Evolutionary conservation across 2,113 vertebrate genomes (phyloP), one percentile per base, ranked within the genome.

Genomic region (Rousettus leschenaultii): DNA sequence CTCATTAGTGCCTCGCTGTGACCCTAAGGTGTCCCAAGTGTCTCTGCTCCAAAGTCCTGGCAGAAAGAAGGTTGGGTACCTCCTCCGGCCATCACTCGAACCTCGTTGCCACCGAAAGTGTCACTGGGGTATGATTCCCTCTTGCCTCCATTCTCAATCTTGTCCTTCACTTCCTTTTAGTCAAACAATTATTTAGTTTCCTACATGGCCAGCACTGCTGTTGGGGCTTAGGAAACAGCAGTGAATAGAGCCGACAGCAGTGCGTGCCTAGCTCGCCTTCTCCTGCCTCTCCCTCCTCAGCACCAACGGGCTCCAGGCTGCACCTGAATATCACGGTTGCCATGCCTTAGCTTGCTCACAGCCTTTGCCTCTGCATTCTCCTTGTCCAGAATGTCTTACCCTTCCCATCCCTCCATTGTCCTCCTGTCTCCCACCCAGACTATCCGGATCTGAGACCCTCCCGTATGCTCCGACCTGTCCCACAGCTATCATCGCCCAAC

Each of bases 191-290:
- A 63, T 21, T 21, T 15, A 16, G 33, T 80, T n/a, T 40, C 12
- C 51, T 1, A 48, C 6, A 4, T 7, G 48, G 15, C 43, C 45
- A 28, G 35, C 28, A 33, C 63, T 33, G 55, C 61, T 12, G 7
- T 4, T 9, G n/a, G 35, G 19, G n/a, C 84, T 51, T 16, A 15
- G 74, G 15, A 83, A 63, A 77, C 18, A 24, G 21, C 35, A 59
- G 13, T n/a, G 6, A 63, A 16, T 28, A 78, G 48, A 74, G 61
- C 73, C 38, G 28, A 77, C 45, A 8, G n/a, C 40, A 48, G 28
- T 0, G 3, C 4, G 30, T 11, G 15, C 13, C 35, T 7, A 22
- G 21, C 6, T n/a, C 14, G 0, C 26, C 13, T 26, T 14, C 43
- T 9, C 24, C 59, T 26, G 45, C 38, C 33, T 11, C n/a, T 21